phyloP scores from a whole-genome alignment of 2,113 vertebrate genomes.

The Catharus fuscescens region DNA sequence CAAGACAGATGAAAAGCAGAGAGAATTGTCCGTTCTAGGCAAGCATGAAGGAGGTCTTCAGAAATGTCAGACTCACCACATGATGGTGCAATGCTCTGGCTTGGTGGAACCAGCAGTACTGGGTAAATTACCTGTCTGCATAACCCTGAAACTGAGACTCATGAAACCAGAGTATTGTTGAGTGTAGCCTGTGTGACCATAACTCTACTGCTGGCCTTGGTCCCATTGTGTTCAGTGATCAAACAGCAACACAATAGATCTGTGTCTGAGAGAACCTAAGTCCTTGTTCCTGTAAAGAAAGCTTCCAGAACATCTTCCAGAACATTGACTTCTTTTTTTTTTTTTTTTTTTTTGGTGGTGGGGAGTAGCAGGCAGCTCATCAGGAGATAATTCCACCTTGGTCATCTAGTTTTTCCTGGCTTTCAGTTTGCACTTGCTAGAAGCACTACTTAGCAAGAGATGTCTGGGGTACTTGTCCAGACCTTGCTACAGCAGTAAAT shows the following conservation, averaged over 20 bases:
- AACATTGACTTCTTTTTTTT: neutral
- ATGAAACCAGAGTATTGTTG: neutral
- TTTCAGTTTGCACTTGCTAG: neutral
- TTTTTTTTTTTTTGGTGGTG: neutral
- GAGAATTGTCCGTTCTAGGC: neutral
- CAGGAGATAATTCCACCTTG: neutral
- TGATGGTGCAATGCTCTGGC: neutral
- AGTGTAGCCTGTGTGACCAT: fast-evolving
- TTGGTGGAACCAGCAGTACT: neutral
- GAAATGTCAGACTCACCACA: neutral
- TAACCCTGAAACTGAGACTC: neutral
- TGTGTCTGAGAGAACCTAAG: neutral
- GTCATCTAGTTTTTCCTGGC: neutral
- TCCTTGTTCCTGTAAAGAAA: neutral
- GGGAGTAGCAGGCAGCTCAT: neutral
- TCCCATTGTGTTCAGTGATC: fast-evolving
- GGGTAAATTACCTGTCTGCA: neutral
- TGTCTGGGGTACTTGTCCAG: neutral
- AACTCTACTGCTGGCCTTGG: neutral
- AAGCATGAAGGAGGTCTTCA: neutral
- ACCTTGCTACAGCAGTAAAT: neutral
- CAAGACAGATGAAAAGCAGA: neutral
- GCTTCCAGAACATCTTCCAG: neutral
- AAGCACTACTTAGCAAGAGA: neutral
- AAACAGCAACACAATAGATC: neutral